Evolutionary conservation across 37 sponge, comb jelly and placozoan genomes (phyloP).

Genomic region (Corticium candelabrum): DNA sequence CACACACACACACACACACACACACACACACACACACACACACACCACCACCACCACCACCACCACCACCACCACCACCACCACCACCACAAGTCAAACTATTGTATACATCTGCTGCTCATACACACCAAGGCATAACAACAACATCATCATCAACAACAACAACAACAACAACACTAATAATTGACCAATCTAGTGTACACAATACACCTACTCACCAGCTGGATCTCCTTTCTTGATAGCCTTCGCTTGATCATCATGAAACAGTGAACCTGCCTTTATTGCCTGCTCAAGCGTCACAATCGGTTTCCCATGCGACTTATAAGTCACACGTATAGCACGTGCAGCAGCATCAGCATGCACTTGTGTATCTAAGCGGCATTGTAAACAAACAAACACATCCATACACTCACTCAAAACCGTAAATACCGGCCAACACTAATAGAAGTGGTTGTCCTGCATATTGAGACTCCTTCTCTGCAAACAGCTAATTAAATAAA

Average conservation of each 20-base stretch:
- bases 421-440: background rate
- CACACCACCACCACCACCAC: too few relatives aligned
- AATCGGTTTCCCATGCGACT: background rate
- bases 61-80: background rate
- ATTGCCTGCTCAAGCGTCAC: background rate
- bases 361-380: background rate
- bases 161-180: background rate
- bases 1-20: slow-evolving; percentile 10
- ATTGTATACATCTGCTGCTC: background rate
- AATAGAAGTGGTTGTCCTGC: background rate
- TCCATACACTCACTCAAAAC: too few relatives aligned
- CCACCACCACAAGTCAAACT: background rate
- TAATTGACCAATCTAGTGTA: background rate
- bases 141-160: background rate
- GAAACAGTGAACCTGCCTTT: background rate
- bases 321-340: background rate
- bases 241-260: too few relatives aligned
- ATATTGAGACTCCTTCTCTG: background rate
- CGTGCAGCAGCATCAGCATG: background rate
- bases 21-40: background rate
- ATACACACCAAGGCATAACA: background rate
- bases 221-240: too few relatives aligned
- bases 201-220: too few relatives aligned
- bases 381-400: too few relatives aligned
- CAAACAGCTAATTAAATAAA: slow-evolving; percentile 1